phyloP scores from a whole-genome alignment of 2,797 vertebrate genomes.

The Hirundo rustica region DNA sequence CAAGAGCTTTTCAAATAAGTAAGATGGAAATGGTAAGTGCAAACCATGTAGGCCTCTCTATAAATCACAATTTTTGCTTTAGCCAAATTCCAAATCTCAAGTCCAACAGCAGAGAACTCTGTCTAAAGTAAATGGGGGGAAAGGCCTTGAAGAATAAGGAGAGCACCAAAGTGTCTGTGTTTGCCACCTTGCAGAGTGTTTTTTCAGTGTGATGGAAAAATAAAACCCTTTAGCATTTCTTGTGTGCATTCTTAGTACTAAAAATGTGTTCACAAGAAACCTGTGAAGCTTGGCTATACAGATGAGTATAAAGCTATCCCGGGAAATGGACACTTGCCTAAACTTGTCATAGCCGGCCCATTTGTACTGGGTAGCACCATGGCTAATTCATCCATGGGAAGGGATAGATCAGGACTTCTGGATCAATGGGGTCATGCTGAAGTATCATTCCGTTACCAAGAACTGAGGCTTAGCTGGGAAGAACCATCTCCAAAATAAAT shows the following conservation, averaged over 20 bases:
- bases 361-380: neutral
- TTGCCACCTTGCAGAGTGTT: neutral
- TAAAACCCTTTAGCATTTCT: neutral
- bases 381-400: neutral
- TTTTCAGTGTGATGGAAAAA: neutral
- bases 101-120: neutral
- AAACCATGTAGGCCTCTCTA: neutral
- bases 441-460: neutral
- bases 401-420: neutral
- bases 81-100: neutral
- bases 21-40: neutral
- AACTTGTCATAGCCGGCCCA: neutral
- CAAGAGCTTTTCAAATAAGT: neutral
- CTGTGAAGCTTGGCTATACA: neutral
- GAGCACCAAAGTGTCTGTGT: neutral
- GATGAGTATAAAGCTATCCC: neutral
- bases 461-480: neutral
- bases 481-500: neutral
- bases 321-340: neutral
- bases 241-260: neutral
- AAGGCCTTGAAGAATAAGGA: neutral
- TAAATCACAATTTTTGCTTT: neutral
- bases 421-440: neutral
- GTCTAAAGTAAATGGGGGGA: neutral
- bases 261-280: neutral